Percentiles rank a stretch among this genome's conserved stretches.
phyloP scores from a whole-genome alignment of 2,888 invertebrate species.

The Euplexia lucipara region DNA sequence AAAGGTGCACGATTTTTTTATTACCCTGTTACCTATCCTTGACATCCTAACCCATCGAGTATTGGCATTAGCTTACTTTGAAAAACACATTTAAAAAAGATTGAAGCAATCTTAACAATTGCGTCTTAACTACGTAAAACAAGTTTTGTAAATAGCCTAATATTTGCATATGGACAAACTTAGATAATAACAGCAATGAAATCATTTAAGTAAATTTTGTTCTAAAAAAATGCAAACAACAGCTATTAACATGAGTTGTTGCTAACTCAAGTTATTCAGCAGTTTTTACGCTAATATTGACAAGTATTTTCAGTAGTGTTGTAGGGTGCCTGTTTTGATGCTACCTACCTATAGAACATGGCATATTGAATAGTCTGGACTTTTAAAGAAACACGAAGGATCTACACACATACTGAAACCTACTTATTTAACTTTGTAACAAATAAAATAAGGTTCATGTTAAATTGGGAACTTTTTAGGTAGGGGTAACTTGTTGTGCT shows the following conservation, averaged over 20 bases:
- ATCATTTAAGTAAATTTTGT: constrained; percentile 13
- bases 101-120: background rate
- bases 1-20: constrained; percentile 86
- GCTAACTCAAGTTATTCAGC: background rate
- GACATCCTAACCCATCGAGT: constrained; percentile 62
- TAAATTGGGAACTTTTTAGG: too few relatives aligned
- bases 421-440: background rate
- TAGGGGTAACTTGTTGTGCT: too few relatives aligned
- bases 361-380: constrained; percentile 19
- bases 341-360: constrained; percentile 5
- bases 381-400: constrained; percentile 6
- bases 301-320: constrained; percentile 10
- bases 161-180: constrained; percentile 20
- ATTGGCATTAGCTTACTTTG: constrained; percentile 71
- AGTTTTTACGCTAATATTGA: too few relatives aligned
- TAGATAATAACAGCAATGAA: background rate
- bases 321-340: constrained; percentile 33
- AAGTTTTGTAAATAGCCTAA: background rate
- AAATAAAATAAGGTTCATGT: too few relatives aligned
- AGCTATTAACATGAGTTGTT: constrained; percentile 9
- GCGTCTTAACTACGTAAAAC: background rate
- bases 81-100: background rate
- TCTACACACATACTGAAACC: background rate
- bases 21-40: constrained; percentile 64
- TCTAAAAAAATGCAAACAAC: constrained; percentile 13